Base-by-base conservation (phyloP, 2,888 invertebrate genomes). In the Acronicta alni region DNA sequence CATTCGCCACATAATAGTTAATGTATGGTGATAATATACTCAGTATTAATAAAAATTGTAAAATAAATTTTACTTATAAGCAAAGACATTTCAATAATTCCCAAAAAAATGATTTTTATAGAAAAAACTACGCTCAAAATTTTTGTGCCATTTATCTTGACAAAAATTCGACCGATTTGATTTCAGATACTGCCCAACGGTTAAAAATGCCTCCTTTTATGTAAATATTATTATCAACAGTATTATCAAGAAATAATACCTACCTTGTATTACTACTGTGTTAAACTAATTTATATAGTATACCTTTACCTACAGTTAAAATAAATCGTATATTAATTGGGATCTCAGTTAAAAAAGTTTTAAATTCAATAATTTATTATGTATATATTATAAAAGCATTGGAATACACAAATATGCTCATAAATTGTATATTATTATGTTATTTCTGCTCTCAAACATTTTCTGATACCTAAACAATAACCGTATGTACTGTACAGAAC, bases 41-140 rank as follows among this genome's bases (percentile, higher is more conserved):
- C 89, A 90, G 88, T 89, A 90, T 89, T 88, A 86, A 82, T 82
- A 78, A 67, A 64, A 59, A 35, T 2, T 84, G 84, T 87, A 87
- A 82, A 83, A 81, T 84, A 82, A 78, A 76, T 79, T 76, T 82
- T 78, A 80, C 62, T 61, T 68, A 59, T 73, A 77, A 65, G 72
- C 30, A 67, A 68, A 49, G 23, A 45, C 52, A 60, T 65, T 61
- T 59, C 65, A 71, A 61, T 56, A 37, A 54, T 55, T 48, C 20
- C 54, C 51, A 0, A 14, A 35, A 42, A 48, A 63, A 48, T 64
- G 44, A 66, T 58, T 55, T 67, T 63, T 52, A 56, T 47, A 43
- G 51, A 62, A 37, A 17, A 57, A 61, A 59, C 47, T 57, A 72
- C 67, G 79, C 80, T 81, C 76, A 81, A 76, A 55, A 53, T 43